Conservation (phyloP, 92 coral and sea anemone genomes). For the Siderastrea siderea region DNA sequence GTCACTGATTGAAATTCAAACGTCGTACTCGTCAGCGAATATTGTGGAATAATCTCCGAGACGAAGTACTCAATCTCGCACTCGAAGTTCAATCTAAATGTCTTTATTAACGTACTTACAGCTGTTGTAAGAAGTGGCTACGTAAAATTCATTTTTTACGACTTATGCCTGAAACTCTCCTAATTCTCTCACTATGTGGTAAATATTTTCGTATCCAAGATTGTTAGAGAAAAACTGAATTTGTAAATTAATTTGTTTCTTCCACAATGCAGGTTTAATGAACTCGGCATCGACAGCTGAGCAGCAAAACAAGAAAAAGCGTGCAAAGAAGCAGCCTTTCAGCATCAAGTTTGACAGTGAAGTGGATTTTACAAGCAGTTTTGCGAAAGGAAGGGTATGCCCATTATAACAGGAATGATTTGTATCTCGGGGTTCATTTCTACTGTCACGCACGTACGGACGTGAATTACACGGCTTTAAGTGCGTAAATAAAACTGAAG, state of each 20-base stretch:
- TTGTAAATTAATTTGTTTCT: neutral
- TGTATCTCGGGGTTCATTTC: neutral
- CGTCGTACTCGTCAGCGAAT: too few relatives aligned
- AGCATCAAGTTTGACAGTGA: conserved; percentile 79
- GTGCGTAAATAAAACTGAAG: too few relatives aligned
- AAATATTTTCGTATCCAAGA: neutral
- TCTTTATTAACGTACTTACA: neutral
- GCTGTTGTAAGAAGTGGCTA: neutral
- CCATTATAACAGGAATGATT: too few relatives aligned
- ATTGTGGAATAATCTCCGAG: too few relatives aligned
- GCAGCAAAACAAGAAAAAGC: conserved; percentile 74
- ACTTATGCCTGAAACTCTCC: too few relatives aligned
- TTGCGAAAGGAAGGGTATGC: conserved; percentile 82
- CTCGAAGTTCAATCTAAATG: too few relatives aligned
- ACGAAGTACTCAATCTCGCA: too few relatives aligned
- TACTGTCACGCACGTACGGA: too few relatives aligned
- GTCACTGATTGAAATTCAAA: too few relatives aligned
- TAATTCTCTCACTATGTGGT: too few relatives aligned
- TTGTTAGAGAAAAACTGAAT: neutral
- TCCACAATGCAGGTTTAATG: conserved; percentile 1
- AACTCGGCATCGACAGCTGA: conserved; percentile 30
- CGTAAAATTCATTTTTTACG: neutral
- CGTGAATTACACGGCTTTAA: too few relatives aligned
- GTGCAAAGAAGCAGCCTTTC: conserved; percentile 75
- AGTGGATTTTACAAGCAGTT: conserved; percentile 72